phyloP scores from a whole-genome alignment of 30 jellyfish, hydroid and myxozoan genomes.

The Turritopsis dohrnii region DNA sequence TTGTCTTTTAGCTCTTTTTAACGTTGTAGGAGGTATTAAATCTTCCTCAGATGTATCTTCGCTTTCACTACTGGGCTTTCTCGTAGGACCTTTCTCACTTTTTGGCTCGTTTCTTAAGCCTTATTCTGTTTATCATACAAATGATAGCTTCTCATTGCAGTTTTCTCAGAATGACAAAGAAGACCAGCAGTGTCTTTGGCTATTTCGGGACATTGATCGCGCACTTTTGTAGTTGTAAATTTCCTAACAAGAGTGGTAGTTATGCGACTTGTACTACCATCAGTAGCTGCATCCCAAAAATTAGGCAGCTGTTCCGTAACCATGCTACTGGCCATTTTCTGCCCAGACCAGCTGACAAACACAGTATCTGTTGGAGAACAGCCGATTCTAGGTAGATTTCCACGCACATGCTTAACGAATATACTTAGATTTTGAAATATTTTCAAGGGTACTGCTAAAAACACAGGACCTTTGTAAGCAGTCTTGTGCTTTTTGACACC shows the following conservation, averaged over 20 bases:
- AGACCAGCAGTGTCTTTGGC: conserved; percentile 4
- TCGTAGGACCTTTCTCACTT: conserved; percentile 1
- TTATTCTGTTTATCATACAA: conserved; percentile 7
- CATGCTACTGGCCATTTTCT: conserved; percentile 16
- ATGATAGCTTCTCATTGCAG: not conserved
- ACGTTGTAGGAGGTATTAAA: not conserved
- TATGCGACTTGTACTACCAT: not conserved
- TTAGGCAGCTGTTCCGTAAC: not conserved
- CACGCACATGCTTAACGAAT: not conserved
- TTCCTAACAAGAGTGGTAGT: conserved; percentile 11
- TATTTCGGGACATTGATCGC: conserved; percentile 6
- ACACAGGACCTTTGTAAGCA: conserved; percentile 18
- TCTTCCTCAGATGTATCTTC: not conserved
- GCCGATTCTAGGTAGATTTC: not conserved
- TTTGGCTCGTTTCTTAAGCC: conserved; percentile 3
- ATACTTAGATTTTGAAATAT: not conserved
- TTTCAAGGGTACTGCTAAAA: not conserved
- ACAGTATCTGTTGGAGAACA: not conserved
- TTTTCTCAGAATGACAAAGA: conserved; percentile 7
- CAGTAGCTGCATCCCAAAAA: conserved; percentile 13
- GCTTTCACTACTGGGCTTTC: not conserved
- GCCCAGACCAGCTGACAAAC: conserved; percentile 18
- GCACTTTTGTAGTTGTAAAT: conserved; percentile 3
- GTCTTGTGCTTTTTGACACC: conserved; percentile 14
- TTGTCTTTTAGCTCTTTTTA: not conserved